Evolutionary conservation across 1,140 invertebrate genomes (phyloP), one percentile per base, ranked within the genome.

Genomic region (Drosophila sulfurigaster): DNA sequence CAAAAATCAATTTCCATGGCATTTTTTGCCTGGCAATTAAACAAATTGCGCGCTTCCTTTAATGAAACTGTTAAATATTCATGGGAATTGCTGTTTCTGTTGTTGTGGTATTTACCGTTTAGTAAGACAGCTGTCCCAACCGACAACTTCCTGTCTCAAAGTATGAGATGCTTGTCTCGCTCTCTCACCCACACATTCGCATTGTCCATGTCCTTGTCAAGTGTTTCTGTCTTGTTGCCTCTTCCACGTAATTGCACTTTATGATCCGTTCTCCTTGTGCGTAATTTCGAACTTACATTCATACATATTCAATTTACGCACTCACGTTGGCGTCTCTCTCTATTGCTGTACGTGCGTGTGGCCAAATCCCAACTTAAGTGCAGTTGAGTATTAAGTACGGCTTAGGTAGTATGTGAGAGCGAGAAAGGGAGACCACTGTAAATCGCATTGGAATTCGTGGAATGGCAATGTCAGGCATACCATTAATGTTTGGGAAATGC

Each of bases 401-500:
- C 25, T 48, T 15, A 46, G 38, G 13, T 15, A 38, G 68, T 64
- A 51, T n/a, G 28, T 45, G 2, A 59, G 52, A 16, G 68, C 15
- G 35, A 60, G 5, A 59, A 43, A n/a, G 63, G 16, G 38, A 67
- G 35, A 52, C 56, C 63, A 67, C 28, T 6, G 3, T 13, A 11
- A 59, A 1, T 52, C 41, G 54, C 59, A 43, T 58, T 25, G 51
- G 43, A 57, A 75, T 75, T 43, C 30, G 25, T 16, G 65, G 71
- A 43, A 57, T 35, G 15, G 43, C 54, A 43, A 65, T 45, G 64
- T 43, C 64, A 79, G 72, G 75, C 71, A 82, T 87, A 64, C 65
- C 76, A 79, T 88, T 87, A 62, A 69, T 11, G 16, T 62, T 62
- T 15, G 57, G 80, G 77, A 88, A 87, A 87, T 83, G 76, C 83